Evolutionary conservation across 2,113 vertebrate species (phyloP).

Genomic region (Phaethon lepturus): DNA sequence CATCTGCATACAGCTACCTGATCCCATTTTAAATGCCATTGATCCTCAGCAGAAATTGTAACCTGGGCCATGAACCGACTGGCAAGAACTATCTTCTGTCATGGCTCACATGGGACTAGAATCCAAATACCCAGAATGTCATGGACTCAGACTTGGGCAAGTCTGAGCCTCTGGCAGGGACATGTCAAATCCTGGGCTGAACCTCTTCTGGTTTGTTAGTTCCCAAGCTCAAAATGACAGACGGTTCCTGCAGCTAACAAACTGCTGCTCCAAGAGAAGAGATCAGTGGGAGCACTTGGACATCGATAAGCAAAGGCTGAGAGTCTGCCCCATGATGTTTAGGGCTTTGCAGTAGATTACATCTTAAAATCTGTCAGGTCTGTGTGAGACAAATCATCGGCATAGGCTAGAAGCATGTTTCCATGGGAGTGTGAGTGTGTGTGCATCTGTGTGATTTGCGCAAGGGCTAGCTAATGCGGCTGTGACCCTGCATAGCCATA

Average conservation of each 20-base stretch:
- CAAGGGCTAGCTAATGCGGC: neutral
- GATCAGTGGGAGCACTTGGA: conserved; percentile 17
- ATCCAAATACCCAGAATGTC: neutral
- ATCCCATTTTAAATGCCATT: neutral
- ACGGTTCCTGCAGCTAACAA: neutral
- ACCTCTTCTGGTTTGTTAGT: neutral
- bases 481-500: neutral
- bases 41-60: neutral
- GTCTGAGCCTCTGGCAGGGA: neutral
- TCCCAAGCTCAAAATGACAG: conserved; percentile 17
- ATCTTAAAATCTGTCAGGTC: conserved; percentile 46
- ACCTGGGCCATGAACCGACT: neutral
- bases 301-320: conserved; percentile 16
- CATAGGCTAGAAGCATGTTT: neutral
- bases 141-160: neutral
- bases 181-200: neutral
- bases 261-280: conserved; percentile 21
- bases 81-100: neutral
- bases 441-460: neutral
- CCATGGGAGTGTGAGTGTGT: neutral
- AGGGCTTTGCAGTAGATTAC: conserved; percentile 46
- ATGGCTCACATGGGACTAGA: neutral
- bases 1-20: neutral
- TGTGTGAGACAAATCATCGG: neutral
- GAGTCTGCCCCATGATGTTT: neutral